Conservation (phyloP, 2,888 invertebrate genomes). For the Xestia c-nigrum region DNA sequence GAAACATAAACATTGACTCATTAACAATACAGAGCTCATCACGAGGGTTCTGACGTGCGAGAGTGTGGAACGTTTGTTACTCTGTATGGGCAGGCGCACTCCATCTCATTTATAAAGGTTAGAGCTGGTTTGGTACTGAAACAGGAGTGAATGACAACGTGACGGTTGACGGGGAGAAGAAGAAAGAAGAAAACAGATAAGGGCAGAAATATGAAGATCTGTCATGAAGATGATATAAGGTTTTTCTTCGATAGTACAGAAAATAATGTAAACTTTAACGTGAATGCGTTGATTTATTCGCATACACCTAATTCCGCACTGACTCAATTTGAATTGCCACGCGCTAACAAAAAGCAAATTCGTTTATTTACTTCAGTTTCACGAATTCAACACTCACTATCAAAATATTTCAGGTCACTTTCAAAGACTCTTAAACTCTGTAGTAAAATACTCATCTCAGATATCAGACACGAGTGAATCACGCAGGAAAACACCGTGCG, state of each 20-base stretch:
- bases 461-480: conserved; percentile 38
- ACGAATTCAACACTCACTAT: conserved; percentile 5
- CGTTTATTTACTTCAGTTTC: not conserved
- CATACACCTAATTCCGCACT: not conserved
- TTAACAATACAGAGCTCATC: conserved; percentile 28
- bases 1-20: conserved; percentile 69
- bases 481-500: conserved; percentile 41
- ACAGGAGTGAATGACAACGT: not conserved
- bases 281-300: not conserved
- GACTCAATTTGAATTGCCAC: not conserved
- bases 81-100: conserved; percentile 21
- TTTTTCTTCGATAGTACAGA: not conserved
- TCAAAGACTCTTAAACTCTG: not conserved
- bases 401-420: conserved; percentile 2
- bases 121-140: not conserved
- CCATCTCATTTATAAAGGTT: conserved; percentile 13
- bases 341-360: not conserved
- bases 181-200: not conserved
- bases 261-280: not conserved
- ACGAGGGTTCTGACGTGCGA: conserved; percentile 55
- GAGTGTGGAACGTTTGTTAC: conserved; percentile 10
- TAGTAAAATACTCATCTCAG: conserved; percentile 26
- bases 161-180: not conserved
- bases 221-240: not conserved
- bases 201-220: not conserved